Conservation (phyloP, 2,888 invertebrate species). For the Hedychridium roseum region DNA sequence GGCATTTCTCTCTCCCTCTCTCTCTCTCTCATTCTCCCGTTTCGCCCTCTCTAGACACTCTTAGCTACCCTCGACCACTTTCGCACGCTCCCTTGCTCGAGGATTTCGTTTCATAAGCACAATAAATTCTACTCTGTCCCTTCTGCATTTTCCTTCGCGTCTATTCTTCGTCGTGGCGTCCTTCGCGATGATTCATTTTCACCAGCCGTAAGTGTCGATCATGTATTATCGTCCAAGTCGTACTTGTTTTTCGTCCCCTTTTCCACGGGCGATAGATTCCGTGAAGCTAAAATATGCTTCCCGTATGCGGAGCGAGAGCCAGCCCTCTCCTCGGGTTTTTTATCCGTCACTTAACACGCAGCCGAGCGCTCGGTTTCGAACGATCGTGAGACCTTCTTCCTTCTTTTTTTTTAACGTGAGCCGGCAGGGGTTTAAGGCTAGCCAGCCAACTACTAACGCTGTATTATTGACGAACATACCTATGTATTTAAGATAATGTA, state of each 20-base stretch:
- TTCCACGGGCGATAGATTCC: no score
- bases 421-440: conserved; percentile 2
- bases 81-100: conserved; percentile 5
- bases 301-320: no score
- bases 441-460: conserved; percentile 9
- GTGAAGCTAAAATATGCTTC: no score
- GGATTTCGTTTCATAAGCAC: conserved; percentile 8
- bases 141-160: neutral
- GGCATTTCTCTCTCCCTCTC: conserved; percentile 24
- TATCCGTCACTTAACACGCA: conserved; percentile 2
- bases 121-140: conserved; percentile 9
- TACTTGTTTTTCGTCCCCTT: no score
- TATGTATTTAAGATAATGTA: conserved; percentile 57
- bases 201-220: no score
- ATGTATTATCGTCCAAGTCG: no score
- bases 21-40: neutral
- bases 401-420: no score
- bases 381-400: conserved; percentile 10
- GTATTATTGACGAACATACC: conserved; percentile 37
- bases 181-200: conserved; percentile 5
- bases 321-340: conserved; percentile 2
- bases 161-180: neutral
- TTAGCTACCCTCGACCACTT: conserved; percentile 2
- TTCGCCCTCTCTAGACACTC: no score
- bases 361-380: conserved; percentile 3